phyloP scores from a whole-genome alignment of 37 sponge, comb jelly and placozoan species.

The Hexactinellida sp. region DNA sequence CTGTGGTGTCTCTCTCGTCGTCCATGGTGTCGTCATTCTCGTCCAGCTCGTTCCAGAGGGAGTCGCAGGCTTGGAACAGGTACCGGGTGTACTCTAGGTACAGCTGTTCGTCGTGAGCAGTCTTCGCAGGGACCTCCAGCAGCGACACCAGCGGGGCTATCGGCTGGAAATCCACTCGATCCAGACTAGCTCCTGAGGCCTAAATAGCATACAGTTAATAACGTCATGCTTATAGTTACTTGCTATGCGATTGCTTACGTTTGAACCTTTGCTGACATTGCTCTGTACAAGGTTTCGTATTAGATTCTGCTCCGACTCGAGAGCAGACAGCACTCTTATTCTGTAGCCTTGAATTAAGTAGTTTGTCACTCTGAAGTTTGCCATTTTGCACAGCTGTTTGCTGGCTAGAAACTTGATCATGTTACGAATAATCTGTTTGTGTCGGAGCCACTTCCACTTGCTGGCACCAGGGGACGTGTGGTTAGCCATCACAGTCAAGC shows the following conservation, averaged over 20 bases:
- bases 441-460: not conserved
- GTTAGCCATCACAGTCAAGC: not conserved
- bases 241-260: not conserved
- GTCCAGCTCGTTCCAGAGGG: not conserved
- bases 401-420: not conserved
- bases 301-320: not conserved
- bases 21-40: slow-evolving; percentile 13
- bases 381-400: slow-evolving; percentile 3
- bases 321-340: not conserved
- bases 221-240: too few species aligned
- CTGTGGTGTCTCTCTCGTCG: slow-evolving; percentile 2
- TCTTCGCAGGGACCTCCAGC: not conserved
- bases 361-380: slow-evolving; percentile 4
- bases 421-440: slow-evolving; percentile 1
- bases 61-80: not conserved
- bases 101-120: not conserved
- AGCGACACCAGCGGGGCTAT: not conserved
- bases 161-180: not conserved
- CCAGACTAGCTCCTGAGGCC: not conserved
- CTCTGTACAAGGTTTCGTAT: not conserved
- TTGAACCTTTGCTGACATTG: not conserved
- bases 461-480: not conserved
- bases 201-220: too few species aligned
- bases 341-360: not conserved
- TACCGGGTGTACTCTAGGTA: not conserved